These are phyloP conservation scores for Gavia stellata DNA, from an alignment of 2,113 vertebrate genomes.

Conservation along the genomic window DNA sequence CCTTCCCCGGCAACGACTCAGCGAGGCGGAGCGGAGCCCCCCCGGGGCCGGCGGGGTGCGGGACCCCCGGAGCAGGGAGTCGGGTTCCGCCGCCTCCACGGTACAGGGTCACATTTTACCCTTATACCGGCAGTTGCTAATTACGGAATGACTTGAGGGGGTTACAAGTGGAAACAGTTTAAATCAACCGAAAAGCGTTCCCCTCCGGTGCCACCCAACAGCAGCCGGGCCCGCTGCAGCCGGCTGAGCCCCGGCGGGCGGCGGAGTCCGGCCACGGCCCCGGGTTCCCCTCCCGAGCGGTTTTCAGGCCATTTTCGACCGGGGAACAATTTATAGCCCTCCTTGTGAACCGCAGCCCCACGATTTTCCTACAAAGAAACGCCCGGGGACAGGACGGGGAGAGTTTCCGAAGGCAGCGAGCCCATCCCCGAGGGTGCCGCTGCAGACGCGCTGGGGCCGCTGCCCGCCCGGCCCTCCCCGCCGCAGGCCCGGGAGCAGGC, in stretches of 20 bases:
- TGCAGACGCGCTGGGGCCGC: too few species aligned
- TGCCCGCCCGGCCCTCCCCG: neutral
- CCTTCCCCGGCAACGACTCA: neutral
- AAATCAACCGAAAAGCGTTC: neutral
- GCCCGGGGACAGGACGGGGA: too few species aligned
- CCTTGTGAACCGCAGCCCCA: too few species aligned
- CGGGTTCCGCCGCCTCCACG: too few species aligned
- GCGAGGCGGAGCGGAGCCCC: neutral
- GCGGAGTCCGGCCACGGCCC: neutral
- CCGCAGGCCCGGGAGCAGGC: neutral
- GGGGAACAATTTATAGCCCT: neutral
- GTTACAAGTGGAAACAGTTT: neutral
- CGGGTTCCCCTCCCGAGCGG: neutral
- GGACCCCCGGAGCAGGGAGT: neutral
- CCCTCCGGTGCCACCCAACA: neutral
- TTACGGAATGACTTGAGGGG: neutral
- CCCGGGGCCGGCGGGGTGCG: too few species aligned
- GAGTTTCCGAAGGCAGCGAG: neutral
- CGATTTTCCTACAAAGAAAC: neutral
- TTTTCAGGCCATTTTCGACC: neutral
- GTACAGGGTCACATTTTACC: neutral
- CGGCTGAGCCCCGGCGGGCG: neutral
- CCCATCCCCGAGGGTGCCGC: neutral
- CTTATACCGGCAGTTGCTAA: neutral
- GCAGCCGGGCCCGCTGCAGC: neutral